Evolutionary conservation across 2,113 vertebrate species (phyloP), one percentile per base, ranked within the genome.

Genomic region (Catagonus wagneri): DNA sequence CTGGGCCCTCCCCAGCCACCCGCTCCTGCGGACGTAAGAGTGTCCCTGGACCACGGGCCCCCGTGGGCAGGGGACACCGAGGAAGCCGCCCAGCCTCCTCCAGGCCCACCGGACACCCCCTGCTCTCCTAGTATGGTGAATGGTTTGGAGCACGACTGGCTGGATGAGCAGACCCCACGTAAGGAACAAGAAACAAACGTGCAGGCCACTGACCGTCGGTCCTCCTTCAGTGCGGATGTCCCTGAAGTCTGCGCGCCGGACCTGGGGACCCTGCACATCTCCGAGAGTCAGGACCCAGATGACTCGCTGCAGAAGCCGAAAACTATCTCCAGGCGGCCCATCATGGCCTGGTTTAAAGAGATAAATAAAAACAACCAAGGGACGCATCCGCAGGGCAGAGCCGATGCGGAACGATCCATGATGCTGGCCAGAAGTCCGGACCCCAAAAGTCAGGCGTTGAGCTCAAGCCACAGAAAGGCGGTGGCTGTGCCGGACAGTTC

Each of bases 321-420:
- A 96, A 3, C 17, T 12, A 96, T 78, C 36, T 97, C 98, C 95
- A 98, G 98, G 92, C 97, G 96, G 75, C 97, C 98, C 79, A 96
- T 97, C 97, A 91, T 97, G 66, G 85, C 96, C 83, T 98, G 97
- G 95, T 96, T 97, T 85, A 99, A 98, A 96, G 98, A 99, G 83
- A 98, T 98, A 69, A 98, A 97, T 63, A 98, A 96, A 94, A 98
- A 97, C 69, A 98, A 96, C 58, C 84, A 90, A 27, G 90, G 69
- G 60, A 56, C 65, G 0, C 98, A 97, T 2, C 34, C 76, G 6
- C 93, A 96, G 96, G 97, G 90, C 96, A 98, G 94, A 96, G 97
- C 96, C 23, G 98, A 98, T 86, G 98, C 97, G 81, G 97, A 69
- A 3, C 96, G 54, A 9, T 63, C 97, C n/a, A 1, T 44, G 2